These are phyloP conservation scores for Henricia sp. DNA, from an alignment of 53 echinoderm and acorn worm genomes.

Conservation along the genomic window DNA sequence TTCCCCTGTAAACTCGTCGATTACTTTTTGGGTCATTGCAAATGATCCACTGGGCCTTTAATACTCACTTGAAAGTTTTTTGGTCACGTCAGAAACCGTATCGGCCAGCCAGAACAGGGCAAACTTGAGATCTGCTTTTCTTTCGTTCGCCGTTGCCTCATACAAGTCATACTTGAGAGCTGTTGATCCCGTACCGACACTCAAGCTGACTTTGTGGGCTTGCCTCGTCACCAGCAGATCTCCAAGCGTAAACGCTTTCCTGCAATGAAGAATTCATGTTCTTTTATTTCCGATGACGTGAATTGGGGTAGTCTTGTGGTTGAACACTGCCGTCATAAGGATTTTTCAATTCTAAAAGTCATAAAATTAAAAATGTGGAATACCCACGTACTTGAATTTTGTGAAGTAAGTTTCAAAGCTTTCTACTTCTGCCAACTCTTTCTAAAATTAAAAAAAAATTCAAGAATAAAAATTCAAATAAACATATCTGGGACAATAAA, in stretches of 20 bases:
- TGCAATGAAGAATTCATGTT: constrained; percentile 1
- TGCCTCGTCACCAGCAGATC: constrained; percentile 67
- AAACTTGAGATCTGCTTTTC: constrained; percentile 77
- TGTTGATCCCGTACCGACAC: constrained; percentile 71
- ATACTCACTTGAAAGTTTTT: constrained; percentile 72
- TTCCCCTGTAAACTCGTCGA: too few relatives aligned
- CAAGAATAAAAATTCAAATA: neutral
- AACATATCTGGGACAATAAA: neutral
- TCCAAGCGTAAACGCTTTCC: constrained; percentile 72
- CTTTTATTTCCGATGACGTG: too few relatives aligned
- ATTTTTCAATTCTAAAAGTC: too few relatives aligned
- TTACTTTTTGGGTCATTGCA: too few relatives aligned
- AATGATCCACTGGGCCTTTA: too few relatives aligned
- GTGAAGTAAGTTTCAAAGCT: constrained; percentile 79
- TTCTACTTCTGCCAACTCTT: constrained; percentile 78
- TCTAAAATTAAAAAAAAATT: constrained; percentile 58
- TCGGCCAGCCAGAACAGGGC: constrained; percentile 78
- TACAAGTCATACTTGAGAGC: constrained; percentile 81
- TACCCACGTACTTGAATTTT: constrained; percentile 68
- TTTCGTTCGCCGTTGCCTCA: constrained; percentile 77
- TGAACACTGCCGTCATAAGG: too few relatives aligned
- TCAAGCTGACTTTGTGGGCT: constrained; percentile 67
- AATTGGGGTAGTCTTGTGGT: too few relatives aligned
- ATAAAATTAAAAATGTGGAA: too few relatives aligned
- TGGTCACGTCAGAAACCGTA: constrained; percentile 55